These are phyloP conservation scores for Sarcophaga bullata DNA, from an alignment of 1,140 invertebrate species.

Conservation along the genomic window DNA sequence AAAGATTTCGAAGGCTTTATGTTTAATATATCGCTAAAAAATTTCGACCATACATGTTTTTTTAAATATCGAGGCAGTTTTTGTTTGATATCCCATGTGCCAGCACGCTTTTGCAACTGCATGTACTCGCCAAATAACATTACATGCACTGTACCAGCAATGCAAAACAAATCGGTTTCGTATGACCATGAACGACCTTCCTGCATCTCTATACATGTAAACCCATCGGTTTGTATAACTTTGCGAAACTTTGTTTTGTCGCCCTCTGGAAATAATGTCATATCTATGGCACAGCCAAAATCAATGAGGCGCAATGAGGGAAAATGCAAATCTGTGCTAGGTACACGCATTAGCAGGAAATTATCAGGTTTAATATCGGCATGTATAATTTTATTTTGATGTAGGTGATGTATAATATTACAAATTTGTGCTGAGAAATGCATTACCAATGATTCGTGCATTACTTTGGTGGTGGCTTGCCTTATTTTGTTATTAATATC, in stretches of 20 bases:
- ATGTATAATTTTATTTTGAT: conserved; percentile 92
- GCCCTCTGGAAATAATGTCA: conserved; percentile 84
- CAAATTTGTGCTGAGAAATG: conserved; percentile 90
- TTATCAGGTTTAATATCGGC: conserved; percentile 98
- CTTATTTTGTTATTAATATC: conserved; percentile 80
- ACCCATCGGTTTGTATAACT: conserved; percentile 74
- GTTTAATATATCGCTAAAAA: conserved; percentile 75
- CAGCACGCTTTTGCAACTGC: conserved; percentile 68
- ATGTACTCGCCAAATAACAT: conserved; percentile 90
- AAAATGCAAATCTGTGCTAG: conserved; percentile 53
- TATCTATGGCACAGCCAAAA: conserved; percentile 90
- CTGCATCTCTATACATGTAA: conserved; percentile 89
- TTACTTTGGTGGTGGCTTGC: conserved; percentile 74
- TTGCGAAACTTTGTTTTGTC: conserved; percentile 81
- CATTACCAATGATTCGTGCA: conserved; percentile 79
- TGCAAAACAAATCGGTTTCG: conserved; percentile 90
- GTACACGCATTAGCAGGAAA: conserved; percentile 79
- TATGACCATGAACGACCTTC: conserved; percentile 90
- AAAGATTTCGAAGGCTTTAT: conserved; percentile 72
- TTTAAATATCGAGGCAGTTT: conserved; percentile 69
- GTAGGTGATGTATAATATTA: conserved; percentile 87
- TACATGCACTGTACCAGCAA: conserved; percentile 88
- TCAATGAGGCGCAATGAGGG: conserved; percentile 84
- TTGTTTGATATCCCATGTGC: conserved; percentile 70
- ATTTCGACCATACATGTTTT: conserved; percentile 74